Base-by-base conservation (phyloP, 2,888 invertebrate species). In the Drosophila neonasuta region DNA sequence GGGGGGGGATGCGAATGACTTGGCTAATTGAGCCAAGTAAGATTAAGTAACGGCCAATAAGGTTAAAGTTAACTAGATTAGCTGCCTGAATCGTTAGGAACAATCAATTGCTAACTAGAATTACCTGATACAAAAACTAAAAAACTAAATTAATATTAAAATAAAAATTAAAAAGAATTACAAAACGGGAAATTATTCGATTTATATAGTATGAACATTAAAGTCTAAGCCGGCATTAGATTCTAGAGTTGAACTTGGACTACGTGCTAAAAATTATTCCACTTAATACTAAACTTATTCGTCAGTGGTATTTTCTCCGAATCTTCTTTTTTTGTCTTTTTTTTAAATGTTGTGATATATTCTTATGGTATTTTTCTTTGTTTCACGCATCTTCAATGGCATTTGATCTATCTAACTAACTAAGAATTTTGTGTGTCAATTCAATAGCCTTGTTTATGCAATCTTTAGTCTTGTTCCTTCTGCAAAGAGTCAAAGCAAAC, bases 161-260 rank as follows among this genome's bases (percentile, higher is more conserved):
- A 30, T 15, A 32, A 17, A 48, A 42, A 59, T 55, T 42, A 44
- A 52, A 42, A 30, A 9, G 34, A 36, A 20, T 41, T 20, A 11
- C 11, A 45, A 51, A 52, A 20, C 13, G 7, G 20, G 8, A 41
- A 56, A 60, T 68, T 68, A 80, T 77, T 73, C 77, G 67, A 73
- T 52, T 56, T 32, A 32, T 39, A 29, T 51, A 36, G 11, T n/a
- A 65, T 60, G 57, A 76, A 56, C 50, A 65, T 75, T 81, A 78
- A 76, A 74, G 87, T 85, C 84, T 86, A 80, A 81, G 86, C 86
- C 88, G 79, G 88, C 88, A 88, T 88, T 85, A 86, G 84, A 88
- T 88, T 74, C 75, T 74, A 75, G 66, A 81, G 71, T 63, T 76
- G 11, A 79, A 64, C 68, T 75, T 73, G 65, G 62, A 62, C 50